A percentile compares a stretch with the other conserved stretches of the same genome.
Evolutionary conservation across 2,113 vertebrate genomes (phyloP).

Genomic region (Lagenorhynchus albirostris): DNA sequence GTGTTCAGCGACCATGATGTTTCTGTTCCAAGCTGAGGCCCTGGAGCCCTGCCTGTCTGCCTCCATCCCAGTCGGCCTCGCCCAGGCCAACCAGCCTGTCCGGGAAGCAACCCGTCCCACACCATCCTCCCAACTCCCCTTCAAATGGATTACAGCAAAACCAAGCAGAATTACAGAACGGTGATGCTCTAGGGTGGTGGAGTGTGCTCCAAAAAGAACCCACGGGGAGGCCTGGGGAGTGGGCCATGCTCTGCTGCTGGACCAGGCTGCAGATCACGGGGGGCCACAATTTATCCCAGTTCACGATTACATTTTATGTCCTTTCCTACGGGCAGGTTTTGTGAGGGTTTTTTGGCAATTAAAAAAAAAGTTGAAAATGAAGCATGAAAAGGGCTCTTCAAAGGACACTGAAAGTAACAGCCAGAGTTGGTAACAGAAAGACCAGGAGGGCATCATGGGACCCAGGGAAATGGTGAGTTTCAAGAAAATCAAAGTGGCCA

Average conservation of each 20-base stretch:
- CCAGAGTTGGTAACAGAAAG: background rate
- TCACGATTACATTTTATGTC: background rate
- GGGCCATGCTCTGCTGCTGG: background rate
- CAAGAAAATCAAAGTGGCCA: background rate
- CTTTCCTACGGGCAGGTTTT: too few relatives aligned
- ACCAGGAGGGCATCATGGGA: too few relatives aligned
- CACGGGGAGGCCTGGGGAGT: rapidly evolving
- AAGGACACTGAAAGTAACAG: background rate
- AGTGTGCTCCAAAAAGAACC: too few relatives aligned
- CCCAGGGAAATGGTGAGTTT: background rate
- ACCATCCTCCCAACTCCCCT: background rate
- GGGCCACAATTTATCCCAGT: rapidly evolving
- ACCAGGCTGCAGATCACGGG: rapidly evolving
- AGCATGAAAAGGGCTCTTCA: background rate
- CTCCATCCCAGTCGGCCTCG: rapidly evolving
- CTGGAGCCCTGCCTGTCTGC: background rate
- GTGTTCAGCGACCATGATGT: rapidly evolving
- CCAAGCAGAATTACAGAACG: background rate
- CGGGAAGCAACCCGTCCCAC: background rate
- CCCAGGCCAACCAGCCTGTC: background rate
- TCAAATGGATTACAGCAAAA: background rate
- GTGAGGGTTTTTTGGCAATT: background rate
- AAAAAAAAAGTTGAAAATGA: background rate
- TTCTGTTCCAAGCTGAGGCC: background rate
- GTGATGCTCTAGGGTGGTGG: rapidly evolving